Base-by-base conservation (phyloP, 2,888 invertebrate species). In the Caenorhabditis afra region DNA sequence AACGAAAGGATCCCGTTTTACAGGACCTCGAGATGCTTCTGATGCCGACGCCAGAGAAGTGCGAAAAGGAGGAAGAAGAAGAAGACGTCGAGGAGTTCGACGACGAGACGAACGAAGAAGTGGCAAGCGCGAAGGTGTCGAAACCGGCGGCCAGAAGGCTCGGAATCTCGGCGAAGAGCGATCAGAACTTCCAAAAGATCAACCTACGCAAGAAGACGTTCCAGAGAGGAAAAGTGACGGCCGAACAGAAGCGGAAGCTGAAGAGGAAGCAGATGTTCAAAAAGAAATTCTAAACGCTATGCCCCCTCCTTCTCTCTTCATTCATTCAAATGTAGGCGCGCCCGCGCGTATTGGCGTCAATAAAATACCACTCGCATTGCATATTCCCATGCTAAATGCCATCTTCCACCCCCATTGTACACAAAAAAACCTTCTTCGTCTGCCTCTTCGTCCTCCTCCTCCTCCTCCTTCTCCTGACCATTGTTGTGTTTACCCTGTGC, bases 131-230 rank as follows among this genome's bases (percentile, higher is more conserved):
- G 16, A 55, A 53, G 16, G 70, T 66, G 0, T 45, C 59, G 29
- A 78, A 80, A 23, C 67, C 80, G n/a, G 68, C 62, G n/a, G 61
- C 66, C 4, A 50, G 77, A 44, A 44, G 52, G 49, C 55, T 77
- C 23, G 61, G 66, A 4, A 58, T 37, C 0, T 14, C 59, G 14
- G 29, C 39, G 14, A 71, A 59, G 18, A 61, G 29, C 10, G 77
- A 79, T 47, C 79, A 68, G 53, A 86, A 86, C 57, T 86, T 82
- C 65, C 82, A 85, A 29, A 81, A 77, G 22, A 82, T 86, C 59
- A 86, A 86, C 68, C 55, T 86, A 70, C 62, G 77, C 53, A 86
- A 86, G 70, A 85, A 85, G 53, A 61, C 62, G 45, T 85, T 81
- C 55, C 81, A 78, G 8, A 74, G 84, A 10, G 86, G 86, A 67